Evolutionary conservation across 1,140 invertebrate species (phyloP), one percentile per base, ranked within the genome.

Genomic region (Temnothorax longispinosus): DNA sequence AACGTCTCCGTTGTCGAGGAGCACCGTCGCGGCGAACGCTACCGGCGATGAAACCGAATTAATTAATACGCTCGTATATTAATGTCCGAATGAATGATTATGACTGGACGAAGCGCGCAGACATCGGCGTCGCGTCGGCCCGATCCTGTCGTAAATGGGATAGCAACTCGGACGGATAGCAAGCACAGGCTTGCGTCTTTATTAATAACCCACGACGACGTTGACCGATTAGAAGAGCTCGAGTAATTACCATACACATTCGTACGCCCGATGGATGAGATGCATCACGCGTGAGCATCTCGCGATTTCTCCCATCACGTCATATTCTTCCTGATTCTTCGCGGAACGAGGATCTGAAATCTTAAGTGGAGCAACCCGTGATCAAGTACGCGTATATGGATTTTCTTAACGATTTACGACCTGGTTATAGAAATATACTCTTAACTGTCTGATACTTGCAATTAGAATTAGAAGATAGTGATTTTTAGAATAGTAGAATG

Each of bases 121-220:
- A 85, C 88, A 87, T 78, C 80, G 87, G 50, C 35, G 81, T 86
- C 89, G 50, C 35, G 81, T 86, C 89, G 88, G 47, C 44, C 87
- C 87, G 90, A 92, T 91, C 89, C 88, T 92, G 93, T 92, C 92
- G 86, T 80, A 90, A 90, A 93, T 92, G 67, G 69, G 18, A 74
- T 74, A 82, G 80, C 69, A 11, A 58, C 52, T n/a, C 88, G 89
- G 87, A 91, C 85, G 90, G 85, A 92, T 89, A 89, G 77, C 38
- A 69, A 64, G 54, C 38, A 10, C 69, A 72, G 50, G 56, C 56
- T 92, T 89, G 91, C 92, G 89, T 94, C 94, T 94, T 94, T 94
- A 94, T 94, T 94, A 94, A 94, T 94, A 94, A 94, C 93, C 90
- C 86, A 72, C 85, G 89, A 93, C 92, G 94, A 94, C 94, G 82